Evolutionary conservation across 2,797 vertebrate genomes (phyloP).

Genomic region (Nyctalus aviator): DNA sequence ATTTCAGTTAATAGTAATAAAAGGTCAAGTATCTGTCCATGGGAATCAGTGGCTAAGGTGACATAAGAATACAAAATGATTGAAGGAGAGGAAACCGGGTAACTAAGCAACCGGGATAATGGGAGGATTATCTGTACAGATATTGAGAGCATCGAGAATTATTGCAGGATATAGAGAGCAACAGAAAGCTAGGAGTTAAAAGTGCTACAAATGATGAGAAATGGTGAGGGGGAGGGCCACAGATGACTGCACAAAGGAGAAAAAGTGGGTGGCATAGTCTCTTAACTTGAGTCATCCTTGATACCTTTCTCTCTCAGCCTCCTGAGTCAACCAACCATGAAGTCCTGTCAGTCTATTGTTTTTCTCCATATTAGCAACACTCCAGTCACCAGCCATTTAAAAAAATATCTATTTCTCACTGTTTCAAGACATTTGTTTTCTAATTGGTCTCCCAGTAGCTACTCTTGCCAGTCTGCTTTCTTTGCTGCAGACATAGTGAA

Average conservation of each 20-base stretch:
- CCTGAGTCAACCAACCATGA: background rate
- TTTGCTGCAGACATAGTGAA: conserved; percentile 16
- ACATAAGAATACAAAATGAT: background rate
- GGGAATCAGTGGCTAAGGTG: background rate
- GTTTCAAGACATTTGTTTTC: conserved; percentile 34
- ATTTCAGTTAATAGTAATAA: background rate
- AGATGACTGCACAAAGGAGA: background rate
- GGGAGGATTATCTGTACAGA: background rate
- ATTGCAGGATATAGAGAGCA: background rate
- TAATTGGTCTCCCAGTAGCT: conserved; percentile 45
- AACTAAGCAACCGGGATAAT: background rate
- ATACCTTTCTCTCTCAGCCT: background rate
- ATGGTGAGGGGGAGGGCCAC: background rate
- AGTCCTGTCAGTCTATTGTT: conserved; percentile 27
- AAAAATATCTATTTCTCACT: background rate
- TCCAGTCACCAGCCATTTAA: background rate
- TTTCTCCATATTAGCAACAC: conserved; percentile 30
- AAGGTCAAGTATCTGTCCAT: background rate
- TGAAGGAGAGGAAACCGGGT: background rate
- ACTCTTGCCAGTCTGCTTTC: background rate
- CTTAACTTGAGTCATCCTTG: conserved; percentile 15
- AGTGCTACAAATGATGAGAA: background rate
- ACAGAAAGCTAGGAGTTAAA: background rate
- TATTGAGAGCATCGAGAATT: conserved; percentile 15
- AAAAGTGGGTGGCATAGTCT: background rate